Base-by-base conservation (phyloP, 2,113 vertebrate genomes). In the Planiliza haematocheilus region DNA sequence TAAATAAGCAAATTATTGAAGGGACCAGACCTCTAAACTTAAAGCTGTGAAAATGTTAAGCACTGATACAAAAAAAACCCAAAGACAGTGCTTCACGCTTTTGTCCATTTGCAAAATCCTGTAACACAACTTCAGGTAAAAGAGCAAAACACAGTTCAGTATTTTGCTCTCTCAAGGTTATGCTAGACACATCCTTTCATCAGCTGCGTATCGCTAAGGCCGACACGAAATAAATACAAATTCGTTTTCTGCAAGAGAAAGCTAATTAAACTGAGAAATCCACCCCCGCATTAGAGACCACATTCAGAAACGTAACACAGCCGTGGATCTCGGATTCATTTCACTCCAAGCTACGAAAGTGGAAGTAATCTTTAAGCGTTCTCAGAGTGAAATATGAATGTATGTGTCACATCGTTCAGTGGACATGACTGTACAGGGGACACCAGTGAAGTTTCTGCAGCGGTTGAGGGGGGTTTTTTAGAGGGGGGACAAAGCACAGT, bases 371-470 rank as follows among this genome's bases (percentile, higher is more conserved):
- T 61, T 52, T 60, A 48, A 83, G 66, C 58, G 65, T 71, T 86
- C 61, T 74, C 30, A 37, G 52, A 60, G 69, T 76, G 55, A 89
- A 91, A 86, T 82, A 80, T 90, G 84, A 85, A 89, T 88, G 76
- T 82, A 82, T 55, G 36, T 83, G 79, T 75, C 57, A 49, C 49
- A 80, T 74, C 68, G 74, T 81, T 86, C 80, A 56, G 50, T 46
- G 77, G 73, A 69, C 84, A 75, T 83, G 81, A 90, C 85, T 88
- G 79, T 83, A 73, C 79, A 88, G 56, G 78, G 59, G 80, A 82
- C 20, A 74, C 39, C 67, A 60, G 14, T 12, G 7, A 69, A 50
- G 51, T 78, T 79, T 78, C 7, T 16, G 7, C 20, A 75, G 48
- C 18, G 4, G 34, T 9, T 39, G 24, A 13, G n/a, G n/a, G n/a